Base-by-base conservation (phyloP, 2,888 invertebrate species). In the Lithophane leautieri region DNA sequence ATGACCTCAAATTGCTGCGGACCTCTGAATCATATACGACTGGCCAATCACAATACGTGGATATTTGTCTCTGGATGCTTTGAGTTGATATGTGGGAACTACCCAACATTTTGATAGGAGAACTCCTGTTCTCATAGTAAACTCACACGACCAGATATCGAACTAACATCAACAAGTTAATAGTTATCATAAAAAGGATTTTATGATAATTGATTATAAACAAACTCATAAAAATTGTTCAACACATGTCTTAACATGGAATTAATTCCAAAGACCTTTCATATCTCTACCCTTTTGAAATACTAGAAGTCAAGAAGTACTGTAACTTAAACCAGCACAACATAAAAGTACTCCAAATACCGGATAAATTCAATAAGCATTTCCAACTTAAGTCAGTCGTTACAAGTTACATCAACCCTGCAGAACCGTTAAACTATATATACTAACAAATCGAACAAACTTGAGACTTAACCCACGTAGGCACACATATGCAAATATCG, bases 401-500 rank as follows among this genome's bases (percentile, higher is more conserved):
- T 61, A 65, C 58, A 40, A 70, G 58, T 54, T 68, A 65, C 63
- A 66, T 67, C 47, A 65, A 70, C 73, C 73, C 76, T 63, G 47
- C 58, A 50, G 63, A 58, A 73, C 78, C 65, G 72, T 81, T 75
- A 65, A 71, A 77, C 86, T 85, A 71, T 85, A 78, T 82, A 85
- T 82, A 71, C 68, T 54, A 22, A 69, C 61, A 71, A 80, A 86
- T 88, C 79, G 80, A 88, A 82, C 74, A 70, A 86, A 88, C 86
- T 84, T 68, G 54, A 66, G 40, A 67, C 62, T 61, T 50, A 71
- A 52, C 68, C 84, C 65, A 69, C 65, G 79, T 81, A 71, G 78
- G 73, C 81, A 85, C 83, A 80, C 83, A 83, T 85, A 91, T 90
- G 91, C 88, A 78, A 91, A 91, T 91, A 60, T 71, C 79, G 89